Conservation (phyloP, 2,888 invertebrate genomes). For the Agonopterix subpropinquella region DNA sequence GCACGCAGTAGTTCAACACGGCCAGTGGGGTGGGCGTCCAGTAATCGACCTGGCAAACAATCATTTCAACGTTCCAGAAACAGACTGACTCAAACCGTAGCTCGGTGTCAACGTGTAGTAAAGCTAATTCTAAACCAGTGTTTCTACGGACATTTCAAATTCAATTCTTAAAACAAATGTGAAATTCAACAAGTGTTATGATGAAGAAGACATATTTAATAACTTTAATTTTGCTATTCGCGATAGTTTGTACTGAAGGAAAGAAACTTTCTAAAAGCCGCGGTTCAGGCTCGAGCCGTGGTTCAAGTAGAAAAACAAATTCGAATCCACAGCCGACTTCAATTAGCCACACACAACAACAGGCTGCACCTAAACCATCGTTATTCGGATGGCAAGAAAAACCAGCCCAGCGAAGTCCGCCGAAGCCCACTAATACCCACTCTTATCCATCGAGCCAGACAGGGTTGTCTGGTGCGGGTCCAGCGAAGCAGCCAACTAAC, state of each 20-base stretch:
- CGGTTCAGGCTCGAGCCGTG: conserved; percentile 47
- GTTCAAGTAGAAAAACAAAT: conserved; percentile 44
- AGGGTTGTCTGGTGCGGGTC: conserved; percentile 18
- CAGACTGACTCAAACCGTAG: conserved; percentile 33
- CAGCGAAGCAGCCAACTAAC: conserved; percentile 37
- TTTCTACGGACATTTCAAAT: too few relatives aligned
- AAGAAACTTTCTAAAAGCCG: conserved; percentile 55
- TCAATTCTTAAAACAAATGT: not conserved
- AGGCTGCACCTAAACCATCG: conserved; percentile 39
- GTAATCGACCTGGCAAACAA: conserved; percentile 30
- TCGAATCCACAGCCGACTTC: conserved; percentile 55
- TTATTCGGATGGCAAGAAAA: conserved; percentile 63
- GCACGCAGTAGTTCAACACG: conserved; percentile 8
- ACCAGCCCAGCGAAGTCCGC: conserved; percentile 40
- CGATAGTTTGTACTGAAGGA: conserved; percentile 30
- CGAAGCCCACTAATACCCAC: conserved; percentile 22
- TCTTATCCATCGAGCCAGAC: conserved; percentile 24
- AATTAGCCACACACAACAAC: conserved; percentile 47
- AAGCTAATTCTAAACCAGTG: conserved; percentile 7
- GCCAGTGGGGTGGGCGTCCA: conserved; percentile 47
- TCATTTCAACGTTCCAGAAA: conserved; percentile 43
- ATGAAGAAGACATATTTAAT: conserved; percentile 37
- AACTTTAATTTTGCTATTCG: conserved; percentile 26
- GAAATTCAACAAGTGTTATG: conserved; percentile 14
- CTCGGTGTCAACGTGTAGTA: conserved; percentile 1